Percentiles rank a stretch among this genome's conserved stretches.
These are phyloP conservation scores for Dasyornis broadbenti DNA, from an alignment of 2,113 vertebrate species.

Conservation along the genomic window DNA sequence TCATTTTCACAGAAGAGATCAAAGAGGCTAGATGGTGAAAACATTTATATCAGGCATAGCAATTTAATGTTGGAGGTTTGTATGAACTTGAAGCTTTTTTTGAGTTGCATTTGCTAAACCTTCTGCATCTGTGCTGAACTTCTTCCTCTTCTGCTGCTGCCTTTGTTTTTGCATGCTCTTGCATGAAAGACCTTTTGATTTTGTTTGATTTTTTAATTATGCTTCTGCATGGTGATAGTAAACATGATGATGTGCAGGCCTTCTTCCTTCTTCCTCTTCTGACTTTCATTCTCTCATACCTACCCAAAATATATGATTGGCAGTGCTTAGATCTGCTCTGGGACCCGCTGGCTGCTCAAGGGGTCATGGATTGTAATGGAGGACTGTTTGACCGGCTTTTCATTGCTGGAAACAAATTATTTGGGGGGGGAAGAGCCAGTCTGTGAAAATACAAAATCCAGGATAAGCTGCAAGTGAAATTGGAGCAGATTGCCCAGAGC, in stretches of 20 bases:
- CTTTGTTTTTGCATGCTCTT: slow-evolving; percentile 73
- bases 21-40: slow-evolving; percentile 99
- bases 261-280: slow-evolving; percentile 64
- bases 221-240: slow-evolving; percentile 70
- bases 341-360: neutral
- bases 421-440: neutral
- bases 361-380: rapidly evolving
- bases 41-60: slow-evolving; percentile 99
- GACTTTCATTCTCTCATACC: slow-evolving; percentile 66
- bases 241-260: slow-evolving; percentile 40
- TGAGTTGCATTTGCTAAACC: slow-evolving; percentile 68
- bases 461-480: neutral
- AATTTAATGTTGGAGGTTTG: slow-evolving; percentile 99
- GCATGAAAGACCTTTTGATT: slow-evolving; percentile 57
- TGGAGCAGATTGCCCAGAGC: neutral
- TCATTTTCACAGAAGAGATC: slow-evolving; percentile 95
- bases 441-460: neutral
- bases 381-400: neutral
- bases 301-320: slow-evolving; percentile 77
- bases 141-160: slow-evolving; percentile 61
- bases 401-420: neutral
- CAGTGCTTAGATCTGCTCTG: slow-evolving; percentile 27
- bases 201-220: neutral
- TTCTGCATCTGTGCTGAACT: slow-evolving; percentile 60
- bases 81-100: slow-evolving; percentile 84